phyloP scores from a whole-genome alignment of 2,797 vertebrate genomes.

The Valencia hispanica region DNA sequence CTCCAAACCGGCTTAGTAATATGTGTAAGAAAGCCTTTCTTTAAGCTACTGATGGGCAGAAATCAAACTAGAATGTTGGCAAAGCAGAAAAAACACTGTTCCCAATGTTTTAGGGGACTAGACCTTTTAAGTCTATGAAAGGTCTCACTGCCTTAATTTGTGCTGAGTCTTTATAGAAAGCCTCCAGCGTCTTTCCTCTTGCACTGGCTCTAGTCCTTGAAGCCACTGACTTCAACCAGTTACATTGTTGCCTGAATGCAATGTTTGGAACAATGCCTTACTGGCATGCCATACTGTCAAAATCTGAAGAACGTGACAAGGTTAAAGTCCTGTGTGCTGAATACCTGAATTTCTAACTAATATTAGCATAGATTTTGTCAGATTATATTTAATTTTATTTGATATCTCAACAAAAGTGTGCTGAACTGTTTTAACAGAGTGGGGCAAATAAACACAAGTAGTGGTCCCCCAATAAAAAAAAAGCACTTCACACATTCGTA shows the following conservation, averaged over 20 bases:
- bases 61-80: not conserved
- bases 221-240: conserved; percentile 25
- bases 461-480: too few species aligned
- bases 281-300: conserved; percentile 45
- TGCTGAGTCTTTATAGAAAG: conserved; percentile 43
- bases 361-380: conserved; percentile 25
- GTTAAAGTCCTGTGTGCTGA: conserved; percentile 30
- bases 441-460: too few species aligned
- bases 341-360: conserved; percentile 14
- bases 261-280: conserved; percentile 31
- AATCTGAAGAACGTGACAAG: conserved; percentile 22
- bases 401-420: conserved; percentile 15
- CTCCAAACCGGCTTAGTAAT: too few species aligned
- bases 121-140: conserved; percentile 14
- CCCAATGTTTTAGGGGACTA: conserved; percentile 19
- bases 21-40: not conserved
- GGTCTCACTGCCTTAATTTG: conserved; percentile 31
- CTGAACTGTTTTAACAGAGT: too few species aligned
- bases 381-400: not conserved
- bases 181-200: conserved; percentile 49
- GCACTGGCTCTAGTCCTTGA: conserved; percentile 38
- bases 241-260: conserved; percentile 31
- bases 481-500: too few species aligned
- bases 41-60: not conserved
- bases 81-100: not conserved